Evolutionary conservation across 2,797 vertebrate genomes (phyloP).

Genomic region (Valencia hispanica): DNA sequence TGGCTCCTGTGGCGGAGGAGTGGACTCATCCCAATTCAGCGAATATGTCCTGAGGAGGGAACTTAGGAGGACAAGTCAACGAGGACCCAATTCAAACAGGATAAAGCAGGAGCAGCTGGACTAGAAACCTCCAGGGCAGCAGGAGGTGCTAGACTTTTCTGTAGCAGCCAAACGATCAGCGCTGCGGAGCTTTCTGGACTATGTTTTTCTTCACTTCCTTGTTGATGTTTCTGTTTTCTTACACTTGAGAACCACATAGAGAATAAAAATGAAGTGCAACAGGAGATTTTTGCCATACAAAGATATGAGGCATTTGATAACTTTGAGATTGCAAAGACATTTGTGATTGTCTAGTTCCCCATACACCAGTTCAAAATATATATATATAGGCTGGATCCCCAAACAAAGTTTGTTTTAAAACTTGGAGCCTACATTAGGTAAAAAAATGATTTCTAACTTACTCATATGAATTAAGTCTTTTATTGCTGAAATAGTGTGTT

Average conservation of each 20-base stretch:
- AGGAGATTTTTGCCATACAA: conserved; percentile 74
- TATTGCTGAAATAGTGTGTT: conserved; percentile 65
- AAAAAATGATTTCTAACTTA: conserved; percentile 69
- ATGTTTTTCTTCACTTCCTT: conserved; percentile 69
- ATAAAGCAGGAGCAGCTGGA: conserved; percentile 99
- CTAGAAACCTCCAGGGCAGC: conserved; percentile 80
- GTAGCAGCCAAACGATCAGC: conserved; percentile 60
- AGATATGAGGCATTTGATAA: conserved; percentile 74
- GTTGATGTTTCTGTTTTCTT: conserved; percentile 74
- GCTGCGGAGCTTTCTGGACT: conserved; percentile 75
- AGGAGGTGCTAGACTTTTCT: conserved; percentile 78
- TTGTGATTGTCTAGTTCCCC: conserved; percentile 75
- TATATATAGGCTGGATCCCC: conserved; percentile 73
- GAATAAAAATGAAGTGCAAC: conserved; percentile 68
- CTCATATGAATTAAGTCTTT: conserved; percentile 59
- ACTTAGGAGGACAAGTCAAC: conserved; percentile 91
- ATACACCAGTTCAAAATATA: conserved; percentile 63
- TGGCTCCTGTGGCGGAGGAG: conserved; percentile 95
- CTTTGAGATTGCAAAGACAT: conserved; percentile 76
- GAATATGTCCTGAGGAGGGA: conserved; percentile 97
- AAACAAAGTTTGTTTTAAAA: conserved; percentile 86
- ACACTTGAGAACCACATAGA: conserved; percentile 74
- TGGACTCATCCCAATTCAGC: conserved; percentile 99
- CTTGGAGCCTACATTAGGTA: conserved; percentile 83
- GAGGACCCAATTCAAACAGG: conserved; percentile 93